Evolutionary conservation across 2,797 vertebrate genomes (phyloP), one percentile per base, ranked within the genome.

Genomic region (Synaphobranchus kaupii): DNA sequence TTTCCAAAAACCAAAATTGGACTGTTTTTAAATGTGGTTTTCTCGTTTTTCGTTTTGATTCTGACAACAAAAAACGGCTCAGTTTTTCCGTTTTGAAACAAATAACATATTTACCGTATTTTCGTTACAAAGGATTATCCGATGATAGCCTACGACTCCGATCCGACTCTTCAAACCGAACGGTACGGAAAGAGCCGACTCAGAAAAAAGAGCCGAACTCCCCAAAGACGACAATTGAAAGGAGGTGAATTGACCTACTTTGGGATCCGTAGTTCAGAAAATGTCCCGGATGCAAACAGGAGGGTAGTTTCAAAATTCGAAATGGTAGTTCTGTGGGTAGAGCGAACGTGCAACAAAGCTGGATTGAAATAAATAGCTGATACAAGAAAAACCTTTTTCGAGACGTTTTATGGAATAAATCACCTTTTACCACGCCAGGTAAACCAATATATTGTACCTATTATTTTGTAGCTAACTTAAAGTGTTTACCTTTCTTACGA

Each of bases 231-330:
- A n/a, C n/a, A n/a, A 71, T 71, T 10, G 8, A 31, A 71, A 71
- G 6, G 17, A 44, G 15, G 31, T 93, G 91, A 93, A 91, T 89
- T 87, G 56, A 39, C 22, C n/a, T 86, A 1, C 48, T 87, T 89
- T 89, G 88, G 88, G 88, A 85, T 83, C 89, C 86, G 39, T 90
- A 87, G 86, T 15, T 34, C 5, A 15, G 3, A 15, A 13, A 68
- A 34, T 34, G 78, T 68, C 87, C 85, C 88, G 84, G 86, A 87
- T 87, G 86, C 54, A 31, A 47, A 85, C 44, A 17, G 81, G 88
- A 20, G 84, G 86, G 86, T 52, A 22, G 66, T 89, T 84, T n/a
- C 56, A 82, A 63, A 31, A 31, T 85, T 73, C 48, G 25, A 52
- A 84, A 73, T 87, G 87, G 90, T n/a, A n/a, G n/a, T n/a, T n/a